Percentiles rank a stretch among this genome's conserved stretches.
These are phyloP conservation scores for Drosophila burlai DNA, from an alignment of 1,140 invertebrate genomes.

Conservation along the genomic window DNA sequence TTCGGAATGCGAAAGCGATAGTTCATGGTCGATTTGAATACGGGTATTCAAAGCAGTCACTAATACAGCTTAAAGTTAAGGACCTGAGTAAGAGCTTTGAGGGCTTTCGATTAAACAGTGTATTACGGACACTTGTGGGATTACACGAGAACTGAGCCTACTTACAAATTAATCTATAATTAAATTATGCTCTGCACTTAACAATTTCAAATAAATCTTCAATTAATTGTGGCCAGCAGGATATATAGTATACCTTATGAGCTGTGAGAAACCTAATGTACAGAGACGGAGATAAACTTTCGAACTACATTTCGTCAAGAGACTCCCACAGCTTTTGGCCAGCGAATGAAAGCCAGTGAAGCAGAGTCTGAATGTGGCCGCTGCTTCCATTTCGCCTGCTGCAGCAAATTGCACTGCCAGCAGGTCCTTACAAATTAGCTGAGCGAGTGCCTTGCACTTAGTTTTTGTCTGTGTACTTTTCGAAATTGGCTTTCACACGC, in stretches of 20 bases:
- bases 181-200: background rate
- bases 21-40: constrained; percentile 18
- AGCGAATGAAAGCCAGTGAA: constrained; percentile 56
- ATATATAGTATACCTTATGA: too few relatives aligned
- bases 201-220: constrained; percentile 4
- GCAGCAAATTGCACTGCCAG: background rate
- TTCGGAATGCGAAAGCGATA: constrained; percentile 9
- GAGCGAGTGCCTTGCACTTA: constrained; percentile 76
- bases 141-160: background rate
- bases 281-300: constrained; percentile 42
- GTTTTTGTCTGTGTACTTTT: constrained; percentile 76
- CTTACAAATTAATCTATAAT: constrained; percentile 2
- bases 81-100: background rate
- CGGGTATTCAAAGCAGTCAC: background rate
- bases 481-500: constrained; percentile 81
- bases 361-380: constrained; percentile 50
- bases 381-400: background rate
- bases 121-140: background rate
- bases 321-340: constrained; percentile 64
- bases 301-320: constrained; percentile 28
- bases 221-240: background rate
- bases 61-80: too few relatives aligned
- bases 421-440: constrained; percentile 71
- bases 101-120: background rate
- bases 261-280: background rate